Evolutionary conservation across 2,113 vertebrate genomes (phyloP).

Genomic region (Leptocoma aspasia): DNA sequence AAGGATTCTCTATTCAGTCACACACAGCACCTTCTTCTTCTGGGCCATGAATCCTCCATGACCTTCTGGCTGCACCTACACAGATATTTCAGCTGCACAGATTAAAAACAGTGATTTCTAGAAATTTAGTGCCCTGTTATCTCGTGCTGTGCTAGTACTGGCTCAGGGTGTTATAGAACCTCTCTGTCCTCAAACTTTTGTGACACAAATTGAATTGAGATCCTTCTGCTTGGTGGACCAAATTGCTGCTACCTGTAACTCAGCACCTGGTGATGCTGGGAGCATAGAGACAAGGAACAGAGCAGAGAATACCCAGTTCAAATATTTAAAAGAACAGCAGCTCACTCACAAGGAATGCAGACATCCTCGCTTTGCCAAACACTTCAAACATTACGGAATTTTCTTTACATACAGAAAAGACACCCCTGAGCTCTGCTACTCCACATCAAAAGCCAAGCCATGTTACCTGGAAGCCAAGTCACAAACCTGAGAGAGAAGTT

Average conservation of each 20-base stretch:
- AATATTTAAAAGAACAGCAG: not conserved
- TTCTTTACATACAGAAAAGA: not conserved
- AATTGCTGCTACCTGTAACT: not conserved
- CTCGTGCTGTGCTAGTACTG: rapidly evolving
- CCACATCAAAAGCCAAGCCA: not conserved
- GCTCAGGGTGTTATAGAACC: not conserved
- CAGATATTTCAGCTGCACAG: not conserved
- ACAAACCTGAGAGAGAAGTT: not conserved
- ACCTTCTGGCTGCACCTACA: not conserved
- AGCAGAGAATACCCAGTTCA: not conserved
- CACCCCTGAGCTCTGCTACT: not conserved
- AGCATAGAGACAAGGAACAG: not conserved
- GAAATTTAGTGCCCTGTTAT: not conserved
- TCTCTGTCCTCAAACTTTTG: not conserved
- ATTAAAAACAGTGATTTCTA: not conserved
- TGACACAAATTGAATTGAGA: not conserved
- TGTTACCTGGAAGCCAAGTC: not conserved
- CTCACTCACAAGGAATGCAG: not conserved
- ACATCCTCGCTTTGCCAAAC: not conserved
- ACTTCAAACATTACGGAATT: not conserved
- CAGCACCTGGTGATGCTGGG: not conserved
- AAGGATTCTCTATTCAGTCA: not conserved
- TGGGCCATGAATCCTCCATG: not conserved
- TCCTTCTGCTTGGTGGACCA: not conserved
- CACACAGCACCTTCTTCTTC: not conserved